Evolutionary conservation across 2,113 vertebrate genomes (phyloP), one percentile per base, ranked within the genome.

Genomic region (Phoenicopterus ruber): DNA sequence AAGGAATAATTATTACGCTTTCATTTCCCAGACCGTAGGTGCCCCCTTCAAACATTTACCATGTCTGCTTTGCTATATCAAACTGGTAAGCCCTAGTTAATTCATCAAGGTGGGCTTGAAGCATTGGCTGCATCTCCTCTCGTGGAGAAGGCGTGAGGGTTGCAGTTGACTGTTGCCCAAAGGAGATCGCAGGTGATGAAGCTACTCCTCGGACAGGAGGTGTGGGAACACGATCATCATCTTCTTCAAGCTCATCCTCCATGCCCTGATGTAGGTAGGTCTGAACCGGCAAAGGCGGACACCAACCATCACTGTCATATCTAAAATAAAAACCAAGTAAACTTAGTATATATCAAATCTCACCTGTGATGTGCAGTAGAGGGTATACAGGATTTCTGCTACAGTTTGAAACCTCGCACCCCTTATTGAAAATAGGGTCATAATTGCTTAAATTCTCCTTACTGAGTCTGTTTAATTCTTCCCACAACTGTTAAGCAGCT

Each of bases 191-290:
- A 5, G 99, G 99, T 9, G 99, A 99, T 7, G 99, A 99, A 71
- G 99, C 99, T 49, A 99, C 99, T 16, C 99, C 99, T 70, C 99
- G 96, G 40, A 99, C 98, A 70, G 99, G 99, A 17, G 99, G 99
- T 17, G 99, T 99, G 31, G 99, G 99, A 34, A 99, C 99, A 31
- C 99, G 98, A 63, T 99, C 99, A 65, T 99, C 99, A 17, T 99
- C 99, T 92, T 99, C 99, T 97, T 99, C 99, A 91, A 99, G 98
- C 96, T 99, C 99, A 89, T 99, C 99, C 95, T 99, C 99, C 98
- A 99, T 98, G 77, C 99, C 99, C 97, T 99, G 99, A 96, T 99
- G 99, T 77, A 99, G 98, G 91, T 99, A 99, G 13, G 99, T 99
- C 96, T 99, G 99, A 61, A 99, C 98, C 1, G 99, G 99, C 96